These are phyloP conservation scores for Drosophila affinis DNA, from an alignment of 2,888 invertebrate genomes.

Conservation along the genomic window DNA sequence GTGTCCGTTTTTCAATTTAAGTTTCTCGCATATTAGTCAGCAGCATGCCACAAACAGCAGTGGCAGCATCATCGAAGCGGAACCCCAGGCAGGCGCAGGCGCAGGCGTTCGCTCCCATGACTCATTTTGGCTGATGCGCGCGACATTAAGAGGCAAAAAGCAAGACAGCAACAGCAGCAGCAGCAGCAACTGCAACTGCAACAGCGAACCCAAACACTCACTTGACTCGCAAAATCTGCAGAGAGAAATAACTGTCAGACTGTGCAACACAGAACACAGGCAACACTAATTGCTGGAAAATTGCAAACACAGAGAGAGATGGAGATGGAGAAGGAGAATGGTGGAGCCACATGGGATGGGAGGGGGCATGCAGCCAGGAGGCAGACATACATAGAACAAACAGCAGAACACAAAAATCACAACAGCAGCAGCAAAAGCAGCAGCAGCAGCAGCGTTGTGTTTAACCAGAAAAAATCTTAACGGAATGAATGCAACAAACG, in stretches of 20 bases:
- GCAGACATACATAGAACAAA: conserved; percentile 44
- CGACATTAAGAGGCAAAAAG: conserved; percentile 45
- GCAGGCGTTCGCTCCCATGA: conserved; percentile 42
- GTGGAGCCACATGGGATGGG: background rate
- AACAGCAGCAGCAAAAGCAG: conserved; percentile 1
- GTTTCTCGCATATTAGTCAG: conserved; percentile 53
- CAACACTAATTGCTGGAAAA: conserved; percentile 73
- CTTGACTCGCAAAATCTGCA: conserved; percentile 55
- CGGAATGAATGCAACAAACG: conserved; percentile 52
- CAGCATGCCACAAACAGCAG: conserved; percentile 32
- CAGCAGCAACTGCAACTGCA: background rate
- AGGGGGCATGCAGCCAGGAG: conserved; percentile 7
- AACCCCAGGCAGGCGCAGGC: conserved; percentile 14
- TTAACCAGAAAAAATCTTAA: conserved; percentile 43
- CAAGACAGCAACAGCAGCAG: conserved; percentile 15
- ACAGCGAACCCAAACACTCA: conserved; percentile 34
- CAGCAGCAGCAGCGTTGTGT: conserved; percentile 14
- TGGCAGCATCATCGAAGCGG: conserved; percentile 19
- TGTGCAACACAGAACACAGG: conserved; percentile 49
- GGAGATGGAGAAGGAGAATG: background rate
- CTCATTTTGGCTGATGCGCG: conserved; percentile 51
- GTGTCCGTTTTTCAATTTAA: conserved; percentile 41
- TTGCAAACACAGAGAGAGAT: conserved; percentile 48
- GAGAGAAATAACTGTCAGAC: conserved; percentile 62
- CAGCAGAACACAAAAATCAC: conserved; percentile 40